Base-by-base conservation (phyloP, 64 coral and sea anemone species). In the Montipora efflorescens region DNA sequence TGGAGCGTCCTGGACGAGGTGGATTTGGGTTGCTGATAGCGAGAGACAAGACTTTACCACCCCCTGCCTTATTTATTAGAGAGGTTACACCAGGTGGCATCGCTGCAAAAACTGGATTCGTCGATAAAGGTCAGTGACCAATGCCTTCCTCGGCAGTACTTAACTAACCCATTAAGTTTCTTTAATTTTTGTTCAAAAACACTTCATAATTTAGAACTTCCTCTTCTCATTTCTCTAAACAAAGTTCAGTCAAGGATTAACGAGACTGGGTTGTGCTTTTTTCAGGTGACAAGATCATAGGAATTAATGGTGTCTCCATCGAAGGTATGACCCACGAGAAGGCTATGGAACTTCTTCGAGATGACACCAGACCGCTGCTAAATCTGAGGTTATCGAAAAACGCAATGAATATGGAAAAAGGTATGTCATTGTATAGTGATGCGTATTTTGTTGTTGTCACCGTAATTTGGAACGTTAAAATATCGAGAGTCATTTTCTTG, bases 21-120 rank as follows among this genome's bases (percentile, higher is more conserved):
- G 82, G 82, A 21, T 86, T 86, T n/a, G 82, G 82, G 23, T 46
- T 86, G 45, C n/a, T 72, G 47, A 86, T 86, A 19, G 82, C 66
- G 46, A 86, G 82, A 23, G 66, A 86, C 10, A 86, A 86, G 82
- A 86, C 64, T 86, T 22, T 86, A 44, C 66, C 82, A 13, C 66
- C 82, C 22, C 82, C 82, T 70, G 82, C 82, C 19, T 86, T 86
- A 46, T 86, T 86, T 50, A 5, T 86, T 12, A 86, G 66, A 50
- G 82, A 86, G 71, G 82, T 86, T 8, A 86, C 82, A 21, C 82
- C 82, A 0, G 82, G 82, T 22, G 82, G 82, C 10, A 51, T 86
- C 10, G 82, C 82, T 4, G 82, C 82, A 22, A 86, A 71, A 50
- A 86, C 82, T 21, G 82, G 82, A 21, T 64, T 86, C 66, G 10